Conservation (phyloP, 2,113 vertebrate species). For the Eptesicus fuscus region DNA sequence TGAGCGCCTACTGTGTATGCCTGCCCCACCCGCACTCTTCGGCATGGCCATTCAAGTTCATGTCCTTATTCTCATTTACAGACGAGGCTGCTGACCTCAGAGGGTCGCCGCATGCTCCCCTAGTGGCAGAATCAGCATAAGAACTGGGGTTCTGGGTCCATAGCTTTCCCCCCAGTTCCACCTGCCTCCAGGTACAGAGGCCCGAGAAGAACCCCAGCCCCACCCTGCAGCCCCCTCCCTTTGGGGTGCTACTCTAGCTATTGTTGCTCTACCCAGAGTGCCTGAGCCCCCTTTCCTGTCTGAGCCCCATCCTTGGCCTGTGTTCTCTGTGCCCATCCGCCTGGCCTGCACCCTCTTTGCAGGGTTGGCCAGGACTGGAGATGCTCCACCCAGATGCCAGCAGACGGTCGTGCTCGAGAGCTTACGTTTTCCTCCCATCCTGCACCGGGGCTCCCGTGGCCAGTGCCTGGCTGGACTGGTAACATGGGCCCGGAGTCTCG, state of each 20-base stretch:
- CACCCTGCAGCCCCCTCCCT: neutral
- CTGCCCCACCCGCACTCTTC: neutral
- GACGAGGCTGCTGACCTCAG: neutral
- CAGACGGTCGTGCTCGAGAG: neutral
- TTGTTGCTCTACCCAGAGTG: neutral
- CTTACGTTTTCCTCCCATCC: neutral
- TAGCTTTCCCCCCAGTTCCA: neutral
- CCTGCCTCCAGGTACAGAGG: neutral
- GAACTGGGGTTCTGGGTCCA: neutral
- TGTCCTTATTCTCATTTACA: neutral
- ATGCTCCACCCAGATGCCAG: too few relatives aligned
- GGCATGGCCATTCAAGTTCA: neutral
- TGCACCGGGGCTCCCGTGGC: neutral
- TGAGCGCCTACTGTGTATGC: neutral
- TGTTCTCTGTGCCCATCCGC: neutral
- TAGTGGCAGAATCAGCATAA: neutral
- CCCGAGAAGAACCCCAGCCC: neutral
- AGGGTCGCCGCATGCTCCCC: neutral
- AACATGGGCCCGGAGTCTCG: fast-evolving
- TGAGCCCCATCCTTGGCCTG: neutral
- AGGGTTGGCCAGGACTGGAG: neutral
- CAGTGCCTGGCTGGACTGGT: neutral
- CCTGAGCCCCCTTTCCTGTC: neutral
- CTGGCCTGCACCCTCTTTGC: neutral
- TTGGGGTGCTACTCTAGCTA: neutral